phyloP scores from a whole-genome alignment of 2,888 invertebrate species.

The Branchipolynoe longqiensis region DNA sequence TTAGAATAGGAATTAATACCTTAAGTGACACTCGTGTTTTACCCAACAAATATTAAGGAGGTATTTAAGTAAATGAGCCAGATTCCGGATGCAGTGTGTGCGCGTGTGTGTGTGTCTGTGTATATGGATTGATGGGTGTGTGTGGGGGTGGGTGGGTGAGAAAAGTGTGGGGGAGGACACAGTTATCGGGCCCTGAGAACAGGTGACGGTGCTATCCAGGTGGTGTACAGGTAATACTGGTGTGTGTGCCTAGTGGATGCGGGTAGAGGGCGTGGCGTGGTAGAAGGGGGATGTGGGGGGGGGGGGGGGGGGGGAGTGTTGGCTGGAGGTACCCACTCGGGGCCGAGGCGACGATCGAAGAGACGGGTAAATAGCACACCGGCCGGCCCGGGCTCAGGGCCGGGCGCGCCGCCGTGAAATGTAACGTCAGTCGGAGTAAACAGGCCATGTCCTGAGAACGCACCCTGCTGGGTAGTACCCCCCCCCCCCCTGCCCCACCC shows the following conservation, averaged over 20 bases:
- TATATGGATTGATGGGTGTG: too few relatives aligned
- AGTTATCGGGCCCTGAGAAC: conserved; percentile 23
- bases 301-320: background rate
- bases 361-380: background rate
- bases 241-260: background rate
- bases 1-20: too few relatives aligned
- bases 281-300: background rate
- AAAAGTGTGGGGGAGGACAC: too few relatives aligned
- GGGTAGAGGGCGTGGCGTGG: background rate
- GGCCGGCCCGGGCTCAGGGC: conserved; percentile 2
- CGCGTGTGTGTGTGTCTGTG: too few relatives aligned
- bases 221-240: background rate
- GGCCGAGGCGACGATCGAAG: background rate
- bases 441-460: background rate
- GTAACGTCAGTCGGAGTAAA: conserved; percentile 49
- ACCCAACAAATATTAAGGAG: too few relatives aligned
- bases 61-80: too few relatives aligned
- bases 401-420: conserved; percentile 32
- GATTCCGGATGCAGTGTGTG: too few relatives aligned
- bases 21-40: too few relatives aligned
- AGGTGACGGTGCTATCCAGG: background rate
- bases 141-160: too few relatives aligned
- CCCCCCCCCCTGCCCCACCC: background rate
- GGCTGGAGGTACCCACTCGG: too few relatives aligned
- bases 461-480: background rate